Evolutionary conservation across 2,113 vertebrate genomes (phyloP).

Genomic region (Xenopus borealis): DNA sequence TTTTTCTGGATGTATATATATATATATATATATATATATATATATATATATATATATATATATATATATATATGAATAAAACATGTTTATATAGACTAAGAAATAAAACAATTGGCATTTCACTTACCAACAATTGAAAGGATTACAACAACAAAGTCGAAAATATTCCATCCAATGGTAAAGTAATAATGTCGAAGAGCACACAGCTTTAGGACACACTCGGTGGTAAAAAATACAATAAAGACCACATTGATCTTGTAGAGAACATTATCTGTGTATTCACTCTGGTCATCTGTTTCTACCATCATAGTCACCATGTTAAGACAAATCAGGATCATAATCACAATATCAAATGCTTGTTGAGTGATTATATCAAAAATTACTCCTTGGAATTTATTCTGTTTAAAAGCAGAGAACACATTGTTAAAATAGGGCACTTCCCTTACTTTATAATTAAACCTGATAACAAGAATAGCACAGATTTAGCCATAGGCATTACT

Average conservation of each 20-base stretch:
- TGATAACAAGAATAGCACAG: too few relatives aligned
- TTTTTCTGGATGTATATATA: too few relatives aligned
- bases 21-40: too few relatives aligned
- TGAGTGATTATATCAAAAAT: conserved; percentile 96
- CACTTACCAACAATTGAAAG: conserved; percentile 95
- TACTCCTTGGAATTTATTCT: conserved; percentile 93
- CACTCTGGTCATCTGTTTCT: conserved; percentile 91
- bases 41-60: too few relatives aligned
- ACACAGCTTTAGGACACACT: conserved; percentile 96
- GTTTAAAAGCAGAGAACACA: background rate
- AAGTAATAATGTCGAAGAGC: conserved; percentile 96
- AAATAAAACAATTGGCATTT: background rate
- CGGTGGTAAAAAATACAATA: conserved; percentile 92
- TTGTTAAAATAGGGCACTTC: background rate
- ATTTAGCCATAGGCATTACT: too few relatives aligned
- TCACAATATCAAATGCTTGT: conserved; percentile 97
- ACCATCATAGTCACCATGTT: conserved; percentile 99
- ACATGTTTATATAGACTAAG: too few relatives aligned
- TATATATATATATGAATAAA: too few relatives aligned
- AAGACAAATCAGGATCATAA: conserved; percentile 98
- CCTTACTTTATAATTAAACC: background rate
- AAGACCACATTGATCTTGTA: conserved; percentile 98
- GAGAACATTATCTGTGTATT: conserved; percentile 87
- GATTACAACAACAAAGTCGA: conserved; percentile 97
- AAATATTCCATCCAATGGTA: conserved; percentile 98